Evolutionary conservation across 1,140 invertebrate genomes (phyloP), one percentile per base, ranked within the genome.

Genomic region (Asobara japonica): DNA sequence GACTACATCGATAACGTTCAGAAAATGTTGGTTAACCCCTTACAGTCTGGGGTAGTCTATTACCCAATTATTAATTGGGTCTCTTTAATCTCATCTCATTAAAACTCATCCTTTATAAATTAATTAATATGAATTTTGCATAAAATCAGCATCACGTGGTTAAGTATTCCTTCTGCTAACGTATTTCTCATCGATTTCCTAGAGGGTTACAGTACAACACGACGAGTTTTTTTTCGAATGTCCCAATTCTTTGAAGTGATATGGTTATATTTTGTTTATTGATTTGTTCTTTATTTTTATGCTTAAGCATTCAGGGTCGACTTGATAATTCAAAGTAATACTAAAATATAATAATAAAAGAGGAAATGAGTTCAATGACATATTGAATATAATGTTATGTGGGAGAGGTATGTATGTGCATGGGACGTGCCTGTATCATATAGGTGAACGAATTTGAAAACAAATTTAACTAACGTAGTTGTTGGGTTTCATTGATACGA

Each of bases 161-260:
- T 56, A 22, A 27, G 18, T 56, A 56, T 18, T 56, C 25, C 25
- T 56, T 56, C 11, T 18, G 3, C 51, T 56, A 10, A 10, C 25
- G 13, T 38, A 41, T 25, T 38, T 41, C 18, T 11, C 41, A 65
- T 41, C 38, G 41, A 65, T 65, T 65, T 64, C 16, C 25, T 45
- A 65, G 64, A 13, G 27, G 11, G 20, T 38, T 65, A 65, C 68
- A 70, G 60, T 70, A 70, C 62, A 70, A 64, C 62, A 70, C 33
- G 56, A 38, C 33, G 36, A 41, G 2, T 27, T 29, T 11, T 3
- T 25, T 11, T 3, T 25, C 16, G 33, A 51, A 36, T 8, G 25
- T 67, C 13, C 45, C 36, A 45, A 67, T 71, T 64, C 60, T 36
- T 48, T 71, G 69, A 65, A 71, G 45, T 71, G 69, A 71, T 71